Conservation (phyloP, 2,797 vertebrate species). For the Cossypha caffra region DNA sequence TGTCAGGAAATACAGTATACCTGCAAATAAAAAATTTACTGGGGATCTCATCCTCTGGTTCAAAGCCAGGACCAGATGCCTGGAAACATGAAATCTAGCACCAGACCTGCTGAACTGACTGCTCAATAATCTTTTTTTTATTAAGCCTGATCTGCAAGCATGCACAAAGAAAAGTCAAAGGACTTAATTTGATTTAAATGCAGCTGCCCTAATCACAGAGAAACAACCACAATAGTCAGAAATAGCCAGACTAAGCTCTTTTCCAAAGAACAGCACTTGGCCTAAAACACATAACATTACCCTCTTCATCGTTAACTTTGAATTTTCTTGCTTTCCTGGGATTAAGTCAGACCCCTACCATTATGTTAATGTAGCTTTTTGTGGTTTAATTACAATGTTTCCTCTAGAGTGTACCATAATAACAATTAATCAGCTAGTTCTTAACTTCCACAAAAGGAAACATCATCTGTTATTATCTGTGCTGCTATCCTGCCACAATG, state of each 20-base stretch:
- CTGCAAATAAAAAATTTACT: neutral
- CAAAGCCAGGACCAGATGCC: neutral
- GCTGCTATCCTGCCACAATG: slow-evolving; percentile 17
- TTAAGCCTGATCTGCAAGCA: neutral
- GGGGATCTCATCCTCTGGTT: neutral
- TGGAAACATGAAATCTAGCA: neutral
- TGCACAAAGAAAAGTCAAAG: neutral
- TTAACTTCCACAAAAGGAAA: slow-evolving; percentile 57
- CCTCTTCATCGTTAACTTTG: slow-evolving; percentile 10
- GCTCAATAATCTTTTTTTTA: neutral
- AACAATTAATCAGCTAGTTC: slow-evolving; percentile 62
- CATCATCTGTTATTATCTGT: slow-evolving; percentile 37
- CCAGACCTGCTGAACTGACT: neutral
- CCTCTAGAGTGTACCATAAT: slow-evolving; percentile 28
- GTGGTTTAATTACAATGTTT: slow-evolving; percentile 63
- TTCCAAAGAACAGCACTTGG: neutral
- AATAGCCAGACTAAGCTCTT: neutral
- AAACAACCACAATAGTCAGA: neutral
- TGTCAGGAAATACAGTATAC: neutral
- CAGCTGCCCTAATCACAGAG: neutral
- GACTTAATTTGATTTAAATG: slow-evolving; percentile 7
- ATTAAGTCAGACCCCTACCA: slow-evolving; percentile 54
- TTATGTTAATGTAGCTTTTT: slow-evolving; percentile 51
- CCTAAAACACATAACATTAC: neutral
- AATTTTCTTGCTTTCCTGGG: slow-evolving; percentile 39